Conservation (phyloP, 2,888 invertebrate genomes). For the Ectemnius cavifrons region DNA sequence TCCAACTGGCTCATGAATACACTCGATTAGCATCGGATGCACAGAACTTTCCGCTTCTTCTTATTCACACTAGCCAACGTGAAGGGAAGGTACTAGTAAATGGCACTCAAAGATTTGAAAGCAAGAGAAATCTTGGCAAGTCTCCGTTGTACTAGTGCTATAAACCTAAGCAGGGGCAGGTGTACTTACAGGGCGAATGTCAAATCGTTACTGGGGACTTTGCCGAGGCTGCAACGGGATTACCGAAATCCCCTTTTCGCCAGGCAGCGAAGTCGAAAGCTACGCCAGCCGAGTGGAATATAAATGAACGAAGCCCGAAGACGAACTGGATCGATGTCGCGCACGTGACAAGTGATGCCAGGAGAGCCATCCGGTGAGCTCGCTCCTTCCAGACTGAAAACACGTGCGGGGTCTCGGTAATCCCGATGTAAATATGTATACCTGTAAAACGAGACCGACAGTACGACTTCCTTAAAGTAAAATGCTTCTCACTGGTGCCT, state of each 20-base stretch:
- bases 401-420: not conserved
- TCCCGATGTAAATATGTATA: not conserved
- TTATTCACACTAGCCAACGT: not conserved
- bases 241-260: constrained; percentile 36
- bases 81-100: too few relatives aligned
- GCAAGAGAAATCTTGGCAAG: too few relatives aligned
- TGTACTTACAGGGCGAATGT: constrained; percentile 49
- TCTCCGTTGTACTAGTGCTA: too few relatives aligned
- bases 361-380: not conserved
- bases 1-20: not conserved
- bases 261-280: constrained; percentile 53
- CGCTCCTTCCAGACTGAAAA: not conserved
- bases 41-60: not conserved
- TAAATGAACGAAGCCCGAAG: constrained; percentile 60
- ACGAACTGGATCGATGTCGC: constrained; percentile 58
- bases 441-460: not conserved
- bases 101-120: too few relatives aligned
- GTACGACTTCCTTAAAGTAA: not conserved
- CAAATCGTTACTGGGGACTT: constrained; percentile 61
- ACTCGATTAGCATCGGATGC: not conserved
- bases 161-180: constrained; percentile 9
- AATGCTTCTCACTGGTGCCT: not conserved
- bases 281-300: constrained; percentile 59
- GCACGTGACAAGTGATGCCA: constrained; percentile 49
- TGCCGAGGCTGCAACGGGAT: constrained; percentile 53